A percentile compares a stretch with the other conserved stretches of the same genome.
Conservation (phyloP, 2,113 vertebrate genomes). For the Peromyscus leucopus region DNA sequence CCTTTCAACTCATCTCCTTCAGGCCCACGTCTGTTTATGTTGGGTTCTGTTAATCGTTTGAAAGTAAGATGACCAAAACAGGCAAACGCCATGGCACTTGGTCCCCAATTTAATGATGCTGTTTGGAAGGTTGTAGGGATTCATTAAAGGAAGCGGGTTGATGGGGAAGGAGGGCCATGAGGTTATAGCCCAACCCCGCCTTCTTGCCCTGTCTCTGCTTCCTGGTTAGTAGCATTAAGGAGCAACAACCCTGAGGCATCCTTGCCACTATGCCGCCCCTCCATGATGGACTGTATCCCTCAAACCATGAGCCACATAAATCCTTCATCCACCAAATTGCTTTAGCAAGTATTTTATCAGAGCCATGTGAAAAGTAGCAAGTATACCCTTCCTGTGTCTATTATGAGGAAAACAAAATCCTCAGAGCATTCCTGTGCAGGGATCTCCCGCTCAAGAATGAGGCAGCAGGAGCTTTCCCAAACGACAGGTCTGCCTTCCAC, state of each 20-base stretch:
- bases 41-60: not conserved
- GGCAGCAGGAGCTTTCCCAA: accelerated
- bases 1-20: not conserved
- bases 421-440: not conserved
- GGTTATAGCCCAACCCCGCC: too few species aligned
- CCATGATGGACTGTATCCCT: not conserved
- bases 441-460: not conserved
- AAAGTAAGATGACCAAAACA: not conserved
- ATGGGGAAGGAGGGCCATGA: not conserved
- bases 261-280: not conserved
- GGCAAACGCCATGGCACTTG: not conserved
- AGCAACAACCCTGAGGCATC: not conserved
- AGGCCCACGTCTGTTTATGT: not conserved
- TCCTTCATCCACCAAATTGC: not conserved
- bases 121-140: not conserved
- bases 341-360: not conserved
- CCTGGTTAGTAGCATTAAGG: not conserved
- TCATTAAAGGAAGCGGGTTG: not conserved
- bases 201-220: not conserved
- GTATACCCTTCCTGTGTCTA: not conserved
- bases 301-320: not conserved
- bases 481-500: not conserved
- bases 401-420: not conserved
- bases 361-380: not conserved
- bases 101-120: not conserved